phyloP scores from a whole-genome alignment of 2,113 vertebrate species.

The Seriola dumerili region DNA sequence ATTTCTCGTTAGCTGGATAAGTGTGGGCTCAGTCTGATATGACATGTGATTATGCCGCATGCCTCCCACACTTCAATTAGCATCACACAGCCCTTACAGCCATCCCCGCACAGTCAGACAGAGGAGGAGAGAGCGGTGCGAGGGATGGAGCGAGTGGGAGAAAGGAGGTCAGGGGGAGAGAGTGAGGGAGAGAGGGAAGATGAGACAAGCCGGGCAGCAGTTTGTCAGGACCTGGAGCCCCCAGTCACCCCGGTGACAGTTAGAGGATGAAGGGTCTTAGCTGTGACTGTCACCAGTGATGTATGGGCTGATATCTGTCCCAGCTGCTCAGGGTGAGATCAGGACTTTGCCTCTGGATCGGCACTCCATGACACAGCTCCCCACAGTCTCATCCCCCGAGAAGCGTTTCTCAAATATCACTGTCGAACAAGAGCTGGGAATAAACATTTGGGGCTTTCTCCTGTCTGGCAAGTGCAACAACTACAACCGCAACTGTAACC shows the following conservation, averaged over 20 bases:
- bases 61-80: conserved; percentile 78
- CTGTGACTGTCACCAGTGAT: conserved; percentile 78
- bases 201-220: conserved; percentile 67
- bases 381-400: conserved; percentile 27
- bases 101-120: conserved; percentile 35
- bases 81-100: conserved; percentile 58
- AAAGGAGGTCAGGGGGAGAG: conserved; percentile 60
- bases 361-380: conserved; percentile 53
- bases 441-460: conserved; percentile 43
- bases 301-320: conserved; percentile 75
- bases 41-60: conserved; percentile 71
- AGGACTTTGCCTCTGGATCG: conserved; percentile 68
- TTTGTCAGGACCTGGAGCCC: conserved; percentile 76
- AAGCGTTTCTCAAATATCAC: conserved; percentile 51
- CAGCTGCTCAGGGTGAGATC: conserved; percentile 68
- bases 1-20: conserved; percentile 74
- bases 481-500: conserved; percentile 26
- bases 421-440: conserved; percentile 40
- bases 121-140: conserved; percentile 28
- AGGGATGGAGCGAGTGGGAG: conserved; percentile 28
- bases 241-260: conserved; percentile 71
- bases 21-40: conserved; percentile 66
- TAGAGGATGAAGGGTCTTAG: conserved; percentile 75
- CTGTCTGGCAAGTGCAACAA: conserved; percentile 29
- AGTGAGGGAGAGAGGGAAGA: conserved; percentile 46